Evolutionary conservation across 2,797 vertebrate genomes (phyloP), one percentile per base, ranked within the genome.

Genomic region (Rachycentron canadum): DNA sequence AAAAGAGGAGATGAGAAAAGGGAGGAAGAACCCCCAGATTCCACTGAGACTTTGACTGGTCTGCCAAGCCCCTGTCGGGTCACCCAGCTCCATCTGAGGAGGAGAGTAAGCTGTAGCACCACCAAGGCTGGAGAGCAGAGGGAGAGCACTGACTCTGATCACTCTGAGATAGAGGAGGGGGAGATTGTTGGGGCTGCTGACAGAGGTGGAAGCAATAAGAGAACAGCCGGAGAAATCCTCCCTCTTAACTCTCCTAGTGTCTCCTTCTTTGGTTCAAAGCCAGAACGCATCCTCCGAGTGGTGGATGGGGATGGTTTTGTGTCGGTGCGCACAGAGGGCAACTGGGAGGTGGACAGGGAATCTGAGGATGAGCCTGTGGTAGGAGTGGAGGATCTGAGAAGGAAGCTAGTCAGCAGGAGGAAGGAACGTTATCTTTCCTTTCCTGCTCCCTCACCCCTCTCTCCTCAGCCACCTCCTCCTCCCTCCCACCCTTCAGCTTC

Each of bases 141-240:
- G 52, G 83, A 34, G 1, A 75, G 71, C 11, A 55, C 58, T 3
- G 79, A 94, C 69, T 83, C 95, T 0, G 97, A 98, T 38, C 67
- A 94, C 82, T 84, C 96, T 0, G 97, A 98, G 87, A 97, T 98
- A 3, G 97, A 99, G 89, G 97, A 99, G 68, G 97, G 97, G 0
- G 97, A 98, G 88, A 98, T 98, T 1, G 97, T 97, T 0, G 96
- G 94, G 10, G 94, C 94, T 0, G 91, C 87, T 25, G 96, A 89
- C 79, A 95, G 89, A 88, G 95, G 86, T 11, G 82, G 82, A 23
- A 71, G 55, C 26, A 84, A 62, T 3, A 94, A 93, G 81, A 88
- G 88, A 69, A 38, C 78, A 14, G 32, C 34, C 21, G 93, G 80
- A 47, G 92, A 93, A 55, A 41, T 83, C 26, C 78, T 91, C 4